Evolutionary conservation across 2,888 invertebrate genomes (phyloP), one percentile per base, ranked within the genome.

Genomic region (Cryptocephalus primarius): DNA sequence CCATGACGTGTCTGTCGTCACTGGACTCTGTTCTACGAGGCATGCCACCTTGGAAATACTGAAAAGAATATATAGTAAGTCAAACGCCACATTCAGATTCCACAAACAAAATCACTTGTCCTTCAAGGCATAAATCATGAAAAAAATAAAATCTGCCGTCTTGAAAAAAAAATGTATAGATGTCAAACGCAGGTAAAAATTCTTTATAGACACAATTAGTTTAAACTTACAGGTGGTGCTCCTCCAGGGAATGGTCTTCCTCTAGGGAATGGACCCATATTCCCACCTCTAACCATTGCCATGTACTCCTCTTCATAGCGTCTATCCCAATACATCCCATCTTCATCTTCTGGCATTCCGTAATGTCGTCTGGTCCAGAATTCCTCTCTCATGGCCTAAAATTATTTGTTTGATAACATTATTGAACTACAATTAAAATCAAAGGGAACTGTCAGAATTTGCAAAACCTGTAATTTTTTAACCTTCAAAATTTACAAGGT

Each of bases 1-100:
- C 85, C 68, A 92, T 82, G 48, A 96, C 91, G 73, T 96, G 95
- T 9, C 93, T 83, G 73, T 97, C 97, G 72, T 97, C 96, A 12
- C 85, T 84, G n/a, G 91, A 88, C 70, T 95, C 94, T 0, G 88
- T 86, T 43, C 91, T 81, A 14, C 93, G 79, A 41, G 80, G 79
- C 57, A 72, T 74, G 33, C 76, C 76, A 10, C 79, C 78, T 44
- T 60, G 61, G 55, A 61, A 63, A 48, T 57, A 62, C 50, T 78
- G 42, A 39, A 75, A 64, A 74, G 77, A 65, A 72, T 71, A 69
- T 36, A 9, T n/a, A 34, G 36, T n/a, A 22, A 22, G 3, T 22
- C 22, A 22, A 6, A 22, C 2, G 6, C 22, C 22, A 22, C 3
- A 22, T 4, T 22, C 6, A 6, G 2, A 6, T 22, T 22, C 22